Evolutionary conservation across 2,888 invertebrate species (phyloP).

Genomic region (Pherbina coryleti): DNA sequence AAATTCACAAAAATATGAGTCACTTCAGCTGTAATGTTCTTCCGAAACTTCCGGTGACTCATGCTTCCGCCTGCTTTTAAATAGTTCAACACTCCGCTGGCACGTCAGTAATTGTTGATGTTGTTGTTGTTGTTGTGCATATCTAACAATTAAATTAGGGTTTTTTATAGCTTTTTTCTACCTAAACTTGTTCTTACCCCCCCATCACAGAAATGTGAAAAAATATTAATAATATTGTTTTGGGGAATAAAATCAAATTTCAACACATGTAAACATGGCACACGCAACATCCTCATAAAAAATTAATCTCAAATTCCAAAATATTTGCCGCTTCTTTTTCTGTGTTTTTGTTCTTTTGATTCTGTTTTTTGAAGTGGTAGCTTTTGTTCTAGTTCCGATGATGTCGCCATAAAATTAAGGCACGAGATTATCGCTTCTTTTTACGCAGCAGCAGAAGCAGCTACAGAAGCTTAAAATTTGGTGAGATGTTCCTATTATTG

Average conservation of each 20-base stretch:
- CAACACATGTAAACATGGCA: conserved; percentile 39
- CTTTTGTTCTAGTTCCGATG: neutral
- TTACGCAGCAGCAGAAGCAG: conserved; percentile 15
- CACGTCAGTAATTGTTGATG: neutral
- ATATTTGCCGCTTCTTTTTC: conserved; percentile 15
- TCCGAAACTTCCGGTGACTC: neutral
- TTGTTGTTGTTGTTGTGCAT: too few relatives aligned
- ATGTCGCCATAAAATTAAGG: conserved; percentile 20
- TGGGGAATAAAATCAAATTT: conserved; percentile 20
- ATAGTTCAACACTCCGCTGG: neutral
- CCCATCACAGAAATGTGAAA: neutral
- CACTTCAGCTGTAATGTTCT: neutral
- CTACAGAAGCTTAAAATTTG: conserved; percentile 34
- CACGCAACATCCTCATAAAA: conserved; percentile 40
- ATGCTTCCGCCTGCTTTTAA: neutral
- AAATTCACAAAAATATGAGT: neutral
- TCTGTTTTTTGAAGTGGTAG: neutral
- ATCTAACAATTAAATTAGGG: neutral
- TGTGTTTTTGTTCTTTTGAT: neutral
- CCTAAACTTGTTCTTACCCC: neutral
- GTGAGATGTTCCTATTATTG: conserved; percentile 29
- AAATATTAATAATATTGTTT: conserved; percentile 1
- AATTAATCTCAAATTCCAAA: conserved; percentile 9
- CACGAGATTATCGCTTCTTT: conserved; percentile 14
- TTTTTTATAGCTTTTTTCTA: neutral